Evolutionary conservation across 2,797 vertebrate species (phyloP), one percentile per base, ranked within the genome.

Genomic region (Oreochromis grahami): DNA sequence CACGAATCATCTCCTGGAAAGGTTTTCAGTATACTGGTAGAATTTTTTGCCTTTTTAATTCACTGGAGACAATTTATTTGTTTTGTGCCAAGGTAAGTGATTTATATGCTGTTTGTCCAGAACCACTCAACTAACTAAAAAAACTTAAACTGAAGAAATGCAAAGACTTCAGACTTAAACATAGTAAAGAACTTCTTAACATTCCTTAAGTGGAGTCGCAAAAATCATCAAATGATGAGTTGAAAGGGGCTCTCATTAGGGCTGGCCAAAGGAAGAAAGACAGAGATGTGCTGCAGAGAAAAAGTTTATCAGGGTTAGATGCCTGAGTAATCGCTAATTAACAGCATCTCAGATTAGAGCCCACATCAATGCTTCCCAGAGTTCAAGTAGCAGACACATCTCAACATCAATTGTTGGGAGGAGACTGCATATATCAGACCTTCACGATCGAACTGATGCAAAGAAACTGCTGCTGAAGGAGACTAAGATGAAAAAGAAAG

Each of bases 331-430:
- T 72, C 41, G 2, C 68, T 72, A 72, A 72, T 72, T 72, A 72
- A 72, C 68, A 29, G 41, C 68, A 72, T 45, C 68, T 72, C 68
- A 72, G 68, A 72, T 72, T 72, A 72, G 68, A 72, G 68, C 41
- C 41, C 41, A 72, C 68, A 29, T 72, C 68, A 48, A 29, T 72
- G 68, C 24, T 72, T 72, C 8, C 41, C 24, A 48, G 41, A 2
- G 15, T 72, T 72, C 68, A 72, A 72, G 41, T 72, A 72, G 68
- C 68, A 72, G 68, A 72, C 41, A 29, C 68, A 48, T 72, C 24
- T 72, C 41, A 29, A 72, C 68, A 72, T 48, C 68, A 72, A 29
- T 48, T 72, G 41, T 72, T 72, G 41, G 7, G 41, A 12, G 24
- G 68, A 29, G 68, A 29, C 41, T 7, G 41, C 24, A 19, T 45